phyloP scores from a whole-genome alignment of 2,888 invertebrate genomes.

The Eulithis prunata region DNA sequence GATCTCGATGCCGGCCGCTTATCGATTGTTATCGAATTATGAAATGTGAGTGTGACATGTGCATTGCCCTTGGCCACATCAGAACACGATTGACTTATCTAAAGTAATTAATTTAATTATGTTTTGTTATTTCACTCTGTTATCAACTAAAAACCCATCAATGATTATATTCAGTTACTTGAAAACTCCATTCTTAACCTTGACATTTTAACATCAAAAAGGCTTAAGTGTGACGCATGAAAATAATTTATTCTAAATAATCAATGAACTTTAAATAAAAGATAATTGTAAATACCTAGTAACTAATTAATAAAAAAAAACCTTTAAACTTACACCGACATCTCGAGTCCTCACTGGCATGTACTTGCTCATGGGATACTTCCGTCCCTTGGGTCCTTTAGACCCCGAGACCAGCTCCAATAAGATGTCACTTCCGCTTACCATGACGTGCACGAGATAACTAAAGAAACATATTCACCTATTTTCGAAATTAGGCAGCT shows the following conservation, averaged over 20 bases:
- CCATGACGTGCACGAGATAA: slow-evolving; percentile 14
- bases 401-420: slow-evolving; percentile 9
- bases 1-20: neutral
- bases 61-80: slow-evolving; percentile 2
- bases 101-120: too few relatives aligned
- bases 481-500: neutral
- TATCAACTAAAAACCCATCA: too few relatives aligned
- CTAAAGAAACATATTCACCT: slow-evolving; percentile 4
- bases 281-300: too few relatives aligned
- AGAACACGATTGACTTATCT: neutral
- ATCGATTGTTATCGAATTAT: slow-evolving; percentile 5
- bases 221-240: too few relatives aligned
- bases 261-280: neutral
- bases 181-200: too few relatives aligned
- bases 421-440: slow-evolving; percentile 12
- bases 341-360: slow-evolving; percentile 11
- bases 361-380: neutral
- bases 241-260: too few relatives aligned
- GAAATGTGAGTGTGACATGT: neutral
- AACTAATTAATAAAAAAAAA: too few relatives aligned
- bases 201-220: too few relatives aligned
- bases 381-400: slow-evolving; percentile 1
- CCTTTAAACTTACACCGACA: slow-evolving; percentile 7
- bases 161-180: too few relatives aligned
- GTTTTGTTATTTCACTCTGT: too few relatives aligned